phyloP scores from a whole-genome alignment of 1,140 invertebrate genomes.

The Trichonephila inaurata region DNA sequence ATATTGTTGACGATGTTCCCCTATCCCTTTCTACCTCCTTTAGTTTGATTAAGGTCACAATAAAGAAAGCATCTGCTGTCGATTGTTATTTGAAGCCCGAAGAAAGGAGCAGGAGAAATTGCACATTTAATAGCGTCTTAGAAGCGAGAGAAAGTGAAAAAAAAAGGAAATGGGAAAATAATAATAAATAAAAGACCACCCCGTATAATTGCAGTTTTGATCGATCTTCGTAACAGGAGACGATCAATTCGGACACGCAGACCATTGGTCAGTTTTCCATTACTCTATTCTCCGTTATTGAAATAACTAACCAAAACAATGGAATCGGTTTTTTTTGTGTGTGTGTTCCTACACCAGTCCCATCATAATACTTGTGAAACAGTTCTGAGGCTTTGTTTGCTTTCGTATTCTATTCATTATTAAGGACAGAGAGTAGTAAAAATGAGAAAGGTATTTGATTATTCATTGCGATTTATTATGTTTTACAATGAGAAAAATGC shows the following conservation, averaged over 20 bases:
- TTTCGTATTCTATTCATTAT: neutral
- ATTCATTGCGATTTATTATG: no score
- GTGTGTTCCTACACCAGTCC: neutral
- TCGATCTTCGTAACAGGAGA: conserved; percentile 70
- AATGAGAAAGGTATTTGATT: neutral
- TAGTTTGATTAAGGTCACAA: conserved; percentile 70
- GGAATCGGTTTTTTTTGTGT: neutral
- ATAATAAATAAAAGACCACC: conserved; percentile 53
- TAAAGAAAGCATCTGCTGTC: conserved; percentile 67
- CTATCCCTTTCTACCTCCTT: conserved; percentile 29
- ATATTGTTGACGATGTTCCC: conserved; percentile 38
- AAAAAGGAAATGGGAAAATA: conserved; percentile 16
- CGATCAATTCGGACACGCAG: conserved; percentile 62
- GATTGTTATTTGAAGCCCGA: conserved; percentile 72
- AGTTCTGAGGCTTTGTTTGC: neutral
- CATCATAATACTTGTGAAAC: neutral
- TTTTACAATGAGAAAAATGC: no score
- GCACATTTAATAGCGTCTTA: conserved; percentile 62
- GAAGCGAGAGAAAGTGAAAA: conserved; percentile 1
- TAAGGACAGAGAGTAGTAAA: neutral
- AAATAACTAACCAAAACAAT: conserved; percentile 59
- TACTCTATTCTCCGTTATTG: conserved; percentile 48
- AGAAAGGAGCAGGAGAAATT: conserved; percentile 57
- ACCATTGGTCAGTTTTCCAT: conserved; percentile 69
- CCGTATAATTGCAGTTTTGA: conserved; percentile 76